A percentile compares a stretch with the other conserved stretches of the same genome.
Conservation (phyloP, 2,888 invertebrate species). For the Eupsilia transversa region DNA sequence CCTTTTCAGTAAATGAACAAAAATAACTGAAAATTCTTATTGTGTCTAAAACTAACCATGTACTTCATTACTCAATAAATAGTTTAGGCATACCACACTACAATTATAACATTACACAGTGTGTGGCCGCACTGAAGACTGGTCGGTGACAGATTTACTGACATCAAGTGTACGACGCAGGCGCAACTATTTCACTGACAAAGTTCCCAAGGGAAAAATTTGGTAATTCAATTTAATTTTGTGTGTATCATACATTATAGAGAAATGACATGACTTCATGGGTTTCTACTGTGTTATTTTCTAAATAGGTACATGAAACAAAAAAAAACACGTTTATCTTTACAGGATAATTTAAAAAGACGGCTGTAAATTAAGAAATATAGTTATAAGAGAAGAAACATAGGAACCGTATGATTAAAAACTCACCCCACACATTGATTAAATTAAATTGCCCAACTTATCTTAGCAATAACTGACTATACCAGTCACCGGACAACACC, state of each 20-base stretch:
- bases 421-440: background rate
- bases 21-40: background rate
- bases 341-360: background rate
- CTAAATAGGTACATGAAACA: background rate
- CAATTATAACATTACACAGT: conserved; percentile 39
- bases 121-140: conserved; percentile 49
- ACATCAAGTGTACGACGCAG: conserved; percentile 44
- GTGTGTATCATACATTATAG: background rate
- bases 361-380: background rate
- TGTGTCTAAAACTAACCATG: background rate
- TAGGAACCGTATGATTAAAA: background rate
- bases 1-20: background rate
- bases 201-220: conserved; percentile 54
- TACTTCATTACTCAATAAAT: conserved; percentile 52
- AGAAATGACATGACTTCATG: background rate
- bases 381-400: background rate
- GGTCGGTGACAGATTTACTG: conserved; percentile 73
- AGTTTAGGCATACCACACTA: conserved; percentile 17
- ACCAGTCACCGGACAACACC: background rate
- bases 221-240: conserved; percentile 40
- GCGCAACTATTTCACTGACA: conserved; percentile 25
- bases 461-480: background rate
- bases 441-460: background rate
- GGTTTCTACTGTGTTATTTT: background rate
- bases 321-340: background rate